Conservation (phyloP, 2,888 invertebrate species). For the Crepidodera aurea region DNA sequence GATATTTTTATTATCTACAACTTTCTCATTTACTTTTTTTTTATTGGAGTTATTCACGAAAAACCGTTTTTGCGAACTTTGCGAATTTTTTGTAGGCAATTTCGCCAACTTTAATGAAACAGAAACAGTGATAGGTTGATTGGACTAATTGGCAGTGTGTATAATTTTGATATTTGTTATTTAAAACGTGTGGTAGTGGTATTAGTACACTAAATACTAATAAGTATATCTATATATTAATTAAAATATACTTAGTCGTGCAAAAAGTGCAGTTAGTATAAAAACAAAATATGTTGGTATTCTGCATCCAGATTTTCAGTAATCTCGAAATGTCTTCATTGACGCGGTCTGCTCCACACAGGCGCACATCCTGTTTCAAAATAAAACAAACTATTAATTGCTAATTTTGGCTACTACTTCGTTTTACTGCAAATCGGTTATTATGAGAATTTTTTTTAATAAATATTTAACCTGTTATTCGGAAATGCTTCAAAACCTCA, state of each 20-base stretch:
- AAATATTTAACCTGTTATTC: no score
- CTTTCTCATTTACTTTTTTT: no score
- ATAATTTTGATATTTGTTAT: not conserved
- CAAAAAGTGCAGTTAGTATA: slow-evolving; percentile 28
- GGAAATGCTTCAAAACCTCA: no score
- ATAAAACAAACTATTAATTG: slow-evolving; percentile 49
- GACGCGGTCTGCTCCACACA: slow-evolving; percentile 48
- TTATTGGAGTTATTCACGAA: no score
- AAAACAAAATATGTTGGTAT: slow-evolving; percentile 21
- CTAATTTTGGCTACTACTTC: not conserved
- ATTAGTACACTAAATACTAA: slow-evolving; percentile 1
- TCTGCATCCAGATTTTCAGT: slow-evolving; percentile 46
- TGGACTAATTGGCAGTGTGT: not conserved
- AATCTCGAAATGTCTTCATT: slow-evolving; percentile 38
- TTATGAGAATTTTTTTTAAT: no score
- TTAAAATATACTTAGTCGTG: slow-evolving; percentile 36
- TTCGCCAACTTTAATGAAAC: no score
- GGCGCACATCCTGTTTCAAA: slow-evolving; percentile 53
- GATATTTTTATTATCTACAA: no score
- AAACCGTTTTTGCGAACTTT: no score
- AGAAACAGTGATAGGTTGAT: no score
- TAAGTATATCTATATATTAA: not conserved
- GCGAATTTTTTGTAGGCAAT: no score
- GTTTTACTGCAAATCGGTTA: slow-evolving; percentile 1
- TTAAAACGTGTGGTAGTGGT: not conserved